Evolutionary conservation across 2,113 vertebrate species (phyloP).

Genomic region (Neoarius graeffei): DNA sequence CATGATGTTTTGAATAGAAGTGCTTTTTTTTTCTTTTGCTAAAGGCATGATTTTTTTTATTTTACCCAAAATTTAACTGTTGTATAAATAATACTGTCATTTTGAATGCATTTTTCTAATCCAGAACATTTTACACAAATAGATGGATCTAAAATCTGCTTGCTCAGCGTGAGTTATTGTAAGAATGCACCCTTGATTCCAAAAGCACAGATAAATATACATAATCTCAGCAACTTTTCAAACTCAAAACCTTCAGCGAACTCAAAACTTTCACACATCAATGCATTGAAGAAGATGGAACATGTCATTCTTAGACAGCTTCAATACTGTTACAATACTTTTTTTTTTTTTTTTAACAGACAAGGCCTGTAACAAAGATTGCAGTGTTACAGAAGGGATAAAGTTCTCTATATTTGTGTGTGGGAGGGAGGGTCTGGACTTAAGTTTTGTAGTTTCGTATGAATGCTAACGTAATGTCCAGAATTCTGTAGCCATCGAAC

Average conservation of each 20-base stretch:
- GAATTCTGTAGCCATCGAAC: conserved; percentile 35
- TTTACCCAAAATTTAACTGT: not conserved
- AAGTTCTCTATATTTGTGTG: not conserved
- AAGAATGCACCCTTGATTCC: not conserved
- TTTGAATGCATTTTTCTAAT: not conserved
- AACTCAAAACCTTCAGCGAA: not conserved
- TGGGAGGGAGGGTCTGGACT: not conserved
- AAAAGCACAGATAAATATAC: conserved; percentile 2
- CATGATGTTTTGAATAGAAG: not conserved
- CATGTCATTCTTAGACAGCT: conserved; percentile 20
- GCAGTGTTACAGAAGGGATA: not conserved
- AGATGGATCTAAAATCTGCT: not conserved
- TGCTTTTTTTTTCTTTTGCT: not conserved
- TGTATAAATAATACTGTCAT: not conserved
- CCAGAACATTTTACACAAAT: not conserved
- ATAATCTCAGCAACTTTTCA: not conserved
- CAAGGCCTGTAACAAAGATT: not conserved
- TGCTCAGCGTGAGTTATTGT: not conserved
- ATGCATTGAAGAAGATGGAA: not conserved
- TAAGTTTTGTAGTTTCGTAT: not conserved
- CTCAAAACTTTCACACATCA: not conserved
- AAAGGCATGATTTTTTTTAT: not conserved
- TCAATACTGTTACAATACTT: conserved; percentile 3
- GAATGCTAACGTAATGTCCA: conserved; percentile 64
- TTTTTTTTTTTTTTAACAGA: not conserved